Conservation (phyloP, 1,140 invertebrate genomes). For the Araneus ventricosus region DNA sequence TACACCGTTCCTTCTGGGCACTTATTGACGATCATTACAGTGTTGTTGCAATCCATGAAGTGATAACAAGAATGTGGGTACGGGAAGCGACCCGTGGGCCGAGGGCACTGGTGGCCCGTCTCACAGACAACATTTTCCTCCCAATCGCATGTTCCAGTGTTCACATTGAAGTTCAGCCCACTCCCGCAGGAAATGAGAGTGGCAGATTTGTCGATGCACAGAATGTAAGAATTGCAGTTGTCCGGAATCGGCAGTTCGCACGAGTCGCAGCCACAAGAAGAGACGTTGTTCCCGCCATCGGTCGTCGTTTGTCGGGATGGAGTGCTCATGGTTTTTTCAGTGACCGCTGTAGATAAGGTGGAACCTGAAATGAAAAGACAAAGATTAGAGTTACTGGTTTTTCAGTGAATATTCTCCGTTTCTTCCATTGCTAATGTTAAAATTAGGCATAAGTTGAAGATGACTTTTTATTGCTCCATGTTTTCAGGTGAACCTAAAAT, state of each 20-base stretch:
- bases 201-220: constrained; percentile 5
- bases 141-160: constrained; percentile 43
- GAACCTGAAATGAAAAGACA: background rate
- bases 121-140: constrained; percentile 48
- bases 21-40: background rate
- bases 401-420: too few species aligned
- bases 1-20: constrained; percentile 49
- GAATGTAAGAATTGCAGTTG: constrained; percentile 39
- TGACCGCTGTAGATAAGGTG: background rate
- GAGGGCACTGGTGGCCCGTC: background rate
- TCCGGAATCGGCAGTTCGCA: constrained; percentile 34
- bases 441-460: too few species aligned
- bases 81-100: background rate
- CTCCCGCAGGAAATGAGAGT: background rate
- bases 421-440: too few species aligned
- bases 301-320: background rate
- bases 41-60: constrained; percentile 31
- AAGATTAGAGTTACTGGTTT: background rate
- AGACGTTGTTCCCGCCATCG: background rate
- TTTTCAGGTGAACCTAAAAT: too few species aligned
- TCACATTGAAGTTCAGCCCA: constrained; percentile 25
- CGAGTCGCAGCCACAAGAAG: constrained; percentile 8
- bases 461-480: too few species aligned
- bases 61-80: constrained; percentile 14
- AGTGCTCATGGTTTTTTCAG: background rate